Base-by-base conservation (phyloP, 2,797 vertebrate genomes). In the Pangasius sanitwongsei region DNA sequence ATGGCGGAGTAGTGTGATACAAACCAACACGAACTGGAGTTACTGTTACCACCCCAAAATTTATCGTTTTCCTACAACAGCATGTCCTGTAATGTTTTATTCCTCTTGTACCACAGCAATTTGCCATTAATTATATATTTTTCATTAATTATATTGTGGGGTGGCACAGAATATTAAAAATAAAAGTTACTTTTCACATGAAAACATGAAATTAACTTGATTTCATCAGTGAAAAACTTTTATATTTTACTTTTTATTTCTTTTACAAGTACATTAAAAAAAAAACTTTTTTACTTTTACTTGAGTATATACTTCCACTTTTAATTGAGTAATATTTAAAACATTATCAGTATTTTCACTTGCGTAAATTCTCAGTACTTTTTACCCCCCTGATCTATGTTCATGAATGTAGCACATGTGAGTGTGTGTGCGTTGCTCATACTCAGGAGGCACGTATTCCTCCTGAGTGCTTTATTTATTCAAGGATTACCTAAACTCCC, bases 401-500 rank as follows among this genome's bases (percentile, higher is more conserved):
- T 25, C 74, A 48, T 50, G 41, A 48, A 23, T 41, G 69, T 18
- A 72, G 18, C 70, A 74, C 23, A 44, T 37, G 1, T 0, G 23
- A 78, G 82, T 80, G 63, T 83, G 81, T 85, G 34, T 85, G 78
- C 44, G 13, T 74, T 63, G 67, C 5, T 41, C 55, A 82, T 59
- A 23, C 16, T 81, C 55, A 74, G 75, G 23, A 34, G n/a, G 4
- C 20, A 69, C 3, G 11, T 61, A 72, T 70, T 90, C 65, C 91
- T 95, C 92, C 93, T 93, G 93, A 94, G 90, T 94, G 86, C 69
- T 93, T 93, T 95, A 94, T 96, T 96, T 96, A 95, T 95, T 93
- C 90, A 91, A 94, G 95, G 95, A 96, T 96, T 96, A 96, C 94
- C 93, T 92, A 94, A 95, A 95, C 95, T 93, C 95, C 95, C 94